Base-by-base conservation (phyloP, 2,888 invertebrate genomes). In the Phrixothrix hirtus region DNA sequence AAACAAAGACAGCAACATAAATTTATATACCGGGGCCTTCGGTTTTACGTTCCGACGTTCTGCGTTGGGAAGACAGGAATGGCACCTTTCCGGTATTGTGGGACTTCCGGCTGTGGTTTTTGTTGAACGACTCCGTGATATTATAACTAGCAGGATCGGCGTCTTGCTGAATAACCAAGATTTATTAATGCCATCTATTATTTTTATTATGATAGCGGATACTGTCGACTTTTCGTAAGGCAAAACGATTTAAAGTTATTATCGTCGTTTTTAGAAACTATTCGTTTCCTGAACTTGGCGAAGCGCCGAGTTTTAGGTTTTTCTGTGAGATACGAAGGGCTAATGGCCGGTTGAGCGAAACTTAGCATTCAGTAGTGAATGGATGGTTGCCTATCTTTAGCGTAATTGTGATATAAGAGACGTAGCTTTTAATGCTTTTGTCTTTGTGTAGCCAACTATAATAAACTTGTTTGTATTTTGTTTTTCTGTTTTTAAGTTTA, bases 71-170 rank as follows among this genome's bases (percentile, higher is more conserved):
- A 48, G 56, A 47, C 44, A 60, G 57, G 57, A 71, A 71, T 25
- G 68, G 61, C 39, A 66, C 62, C 45, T 64, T 61, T 52, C 59
- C 61, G 54, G 57, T 57, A 39, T 64, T 63, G 58, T 63, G 62
- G 44, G 67, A 70, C 42, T 53, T 61, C 62, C 59, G 62, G 55
- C 62, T 57, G 27, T 46, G 57, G 55, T 47, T 63, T 61, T 62
- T 63, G 56, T 64, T 59, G 56, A 61, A 66, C 36, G 59, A 54
- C 41, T 59, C 54, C 16, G 52, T 52, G 45, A 65, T 51, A 57
- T 59, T 53, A 55, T 67, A 67, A 41, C 48, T 59, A 21, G 63
- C 59, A 16, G 66, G 60, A 30, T 53, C 63, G 25, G 54, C 62
- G 35, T 52, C 52, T 45, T 58, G 54, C 64, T 66, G 61, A 26